Base-by-base conservation (phyloP, 1,140 invertebrate species). In the Lepidotrigona ventralis region DNA sequence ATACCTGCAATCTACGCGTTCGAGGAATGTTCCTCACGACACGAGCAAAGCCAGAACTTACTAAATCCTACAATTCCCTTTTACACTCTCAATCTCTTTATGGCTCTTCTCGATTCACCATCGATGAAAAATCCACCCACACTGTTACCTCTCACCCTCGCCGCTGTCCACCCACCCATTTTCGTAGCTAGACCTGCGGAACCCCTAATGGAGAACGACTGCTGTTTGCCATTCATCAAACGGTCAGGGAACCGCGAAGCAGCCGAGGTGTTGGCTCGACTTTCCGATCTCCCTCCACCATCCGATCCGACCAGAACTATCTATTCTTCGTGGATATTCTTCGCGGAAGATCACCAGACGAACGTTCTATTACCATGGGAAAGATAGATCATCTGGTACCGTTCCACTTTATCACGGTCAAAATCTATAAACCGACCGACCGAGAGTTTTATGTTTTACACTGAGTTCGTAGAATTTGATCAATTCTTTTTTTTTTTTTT, bases 141-240 rank as follows among this genome's bases (percentile, higher is more conserved):
- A 89, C 91, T 86, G 81, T 85, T 77, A 72, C 58, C 84, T 83
- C 84, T 90, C 84, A 91, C 90, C 88, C 88, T 91, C 85, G 74
- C 88, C 86, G 81, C 84, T 85, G 83, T 92, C 91, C 90, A 91
- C 91, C 91, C 85, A 92, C 91, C 85, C 23, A 60, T 75, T 87
- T 86, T 89, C 86, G 73, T 73, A 71, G 64, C 60, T 76, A 88
- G 84, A 88, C 73, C 83, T 79, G 86, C 29, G 23, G 76, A 72
- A 69, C 69, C 76, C 53, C 51, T 46, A 46, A 64, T 70, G 69
- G 26, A 33, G 66, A 75, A 74, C 69, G 75, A 51, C 53, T 64
- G 71, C 84, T 88, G 83, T 66, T 78, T 69, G 53, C 60, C 86
- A 88, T 88, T 80, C 80, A 88, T 88, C 87, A 88, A 79, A 29